Evolutionary conservation across 1,140 invertebrate species (phyloP).

Genomic region (Lutraria rhynchaena): DNA sequence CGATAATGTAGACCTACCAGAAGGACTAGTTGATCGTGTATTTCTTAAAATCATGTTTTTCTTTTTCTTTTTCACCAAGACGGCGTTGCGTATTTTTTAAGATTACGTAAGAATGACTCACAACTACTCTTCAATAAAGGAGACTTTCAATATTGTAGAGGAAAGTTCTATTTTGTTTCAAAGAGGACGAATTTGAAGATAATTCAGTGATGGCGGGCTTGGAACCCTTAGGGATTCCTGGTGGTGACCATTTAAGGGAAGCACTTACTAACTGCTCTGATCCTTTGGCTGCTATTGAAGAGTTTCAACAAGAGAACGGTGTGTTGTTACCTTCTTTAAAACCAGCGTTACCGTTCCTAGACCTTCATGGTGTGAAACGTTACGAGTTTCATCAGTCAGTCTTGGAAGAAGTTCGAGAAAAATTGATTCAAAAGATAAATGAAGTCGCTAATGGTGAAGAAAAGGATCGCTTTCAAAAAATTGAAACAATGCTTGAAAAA

Average conservation of each 20-base stretch:
- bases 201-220: conserved; percentile 84
- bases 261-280: conserved; percentile 97
- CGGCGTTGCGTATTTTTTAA: too few relatives aligned
- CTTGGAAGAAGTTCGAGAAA: conserved; percentile 95
- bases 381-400: conserved; percentile 97
- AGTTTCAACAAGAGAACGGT: conserved; percentile 97
- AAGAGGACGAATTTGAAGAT: too few relatives aligned
- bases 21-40: too few relatives aligned
- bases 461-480: conserved; percentile 91
- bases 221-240: conserved; percentile 96
- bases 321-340: conserved; percentile 95
- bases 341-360: conserved; percentile 96
- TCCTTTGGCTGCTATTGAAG: conserved; percentile 97
- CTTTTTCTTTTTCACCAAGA: too few relatives aligned
- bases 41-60: too few relatives aligned
- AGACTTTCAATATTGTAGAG: too few relatives aligned
- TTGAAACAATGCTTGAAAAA: conserved; percentile 95
- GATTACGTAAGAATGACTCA: too few relatives aligned
- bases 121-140: too few relatives aligned
- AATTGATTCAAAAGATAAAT: conserved; percentile 93
- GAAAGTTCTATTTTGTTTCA: too few relatives aligned
- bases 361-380: conserved; percentile 95
- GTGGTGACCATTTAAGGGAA: conserved; percentile 93
- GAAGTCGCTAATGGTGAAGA: conserved; percentile 90
- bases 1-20: too few relatives aligned